Evolutionary conservation across 2,888 invertebrate genomes (phyloP), one percentile per base, ranked within the genome.

Genomic region (Eurois occulta): DNA sequence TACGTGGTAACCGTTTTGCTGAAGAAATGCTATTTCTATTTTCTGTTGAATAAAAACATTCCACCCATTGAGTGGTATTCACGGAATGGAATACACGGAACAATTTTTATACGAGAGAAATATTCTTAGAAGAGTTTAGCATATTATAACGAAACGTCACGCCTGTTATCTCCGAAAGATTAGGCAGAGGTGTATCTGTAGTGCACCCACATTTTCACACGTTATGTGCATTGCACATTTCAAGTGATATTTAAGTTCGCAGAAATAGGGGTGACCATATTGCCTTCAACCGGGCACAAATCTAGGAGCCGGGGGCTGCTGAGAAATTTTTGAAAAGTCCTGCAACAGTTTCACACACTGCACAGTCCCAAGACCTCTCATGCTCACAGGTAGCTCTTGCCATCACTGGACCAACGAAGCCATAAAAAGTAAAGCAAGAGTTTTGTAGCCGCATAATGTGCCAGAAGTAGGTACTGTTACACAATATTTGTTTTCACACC

Each of bases 401-500:
- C 2, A 7, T 21, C 48, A 48, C 8, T 48, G 24, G 48, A 48
- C 48, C 24, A 52, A 52, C 24, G 52, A 52, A 24, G 10, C 52
- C 1, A 21, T 21, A 21, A 11, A 35, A 21, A 62, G 32, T 62
- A 62, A 62, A 62, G 1, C 11, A 11, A 11, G 62, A 35, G 1
- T 21, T 62, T 62, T 5, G 8, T 60, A 7, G 8, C 58, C 28
- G 1, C 24, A n/a, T n/a, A 55, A 13, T 55, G n/a, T 55, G 4
- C 60, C 18, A 60, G 58, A 64, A 24, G 13, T 38, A 24, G 16
- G 64, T 65, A 38, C n/a, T 65, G 8, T 38, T 67, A 82, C n/a
- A 75, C 48, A 72, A 68, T 64, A 58, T 77, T 74, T 67, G 64
- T 67, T 72, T 83, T 68, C 71, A 71, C 62, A 72, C 62, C 66